Conservation (phyloP, 2,797 vertebrate genomes). For the Neosilurus hyrtlii region DNA sequence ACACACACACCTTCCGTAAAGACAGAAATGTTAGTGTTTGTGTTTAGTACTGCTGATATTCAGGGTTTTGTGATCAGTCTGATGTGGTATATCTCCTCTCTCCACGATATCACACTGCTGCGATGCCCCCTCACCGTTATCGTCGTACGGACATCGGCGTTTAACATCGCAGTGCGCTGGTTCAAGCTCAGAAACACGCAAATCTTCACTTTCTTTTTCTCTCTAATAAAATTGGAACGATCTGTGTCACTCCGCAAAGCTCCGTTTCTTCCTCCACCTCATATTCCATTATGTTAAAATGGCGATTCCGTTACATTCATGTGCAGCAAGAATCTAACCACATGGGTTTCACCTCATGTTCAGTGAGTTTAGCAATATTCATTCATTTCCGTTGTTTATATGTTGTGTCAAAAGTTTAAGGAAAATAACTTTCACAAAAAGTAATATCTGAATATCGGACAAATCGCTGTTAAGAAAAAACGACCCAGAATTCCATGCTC, state of each 20-base stretch:
- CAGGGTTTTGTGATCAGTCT: not conserved
- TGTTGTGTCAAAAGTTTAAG: too few species aligned
- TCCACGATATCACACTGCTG: not conserved
- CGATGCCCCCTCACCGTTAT: not conserved
- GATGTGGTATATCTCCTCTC: not conserved
- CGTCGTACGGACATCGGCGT: not conserved
- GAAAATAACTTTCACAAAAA: too few species aligned
- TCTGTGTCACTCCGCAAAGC: not conserved
- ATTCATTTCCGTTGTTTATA: too few species aligned
- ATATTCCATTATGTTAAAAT: not conserved
- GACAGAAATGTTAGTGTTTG: slow-evolving; percentile 4
- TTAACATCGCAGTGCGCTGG: not conserved
- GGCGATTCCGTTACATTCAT: not conserved
- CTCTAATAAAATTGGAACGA: not conserved
- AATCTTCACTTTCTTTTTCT: too few species aligned
- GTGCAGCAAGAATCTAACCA: not conserved
- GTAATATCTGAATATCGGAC: too few species aligned
- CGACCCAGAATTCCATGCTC: too few species aligned
- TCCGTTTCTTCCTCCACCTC: not conserved
- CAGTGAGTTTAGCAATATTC: too few species aligned
- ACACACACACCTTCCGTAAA: not conserved
- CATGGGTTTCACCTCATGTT: not conserved
- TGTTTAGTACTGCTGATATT: not conserved
- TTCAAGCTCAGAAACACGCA: not conserved
- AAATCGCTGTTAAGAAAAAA: too few species aligned